Conservation (phyloP, 2,797 vertebrate genomes). For the Esox lucius region DNA sequence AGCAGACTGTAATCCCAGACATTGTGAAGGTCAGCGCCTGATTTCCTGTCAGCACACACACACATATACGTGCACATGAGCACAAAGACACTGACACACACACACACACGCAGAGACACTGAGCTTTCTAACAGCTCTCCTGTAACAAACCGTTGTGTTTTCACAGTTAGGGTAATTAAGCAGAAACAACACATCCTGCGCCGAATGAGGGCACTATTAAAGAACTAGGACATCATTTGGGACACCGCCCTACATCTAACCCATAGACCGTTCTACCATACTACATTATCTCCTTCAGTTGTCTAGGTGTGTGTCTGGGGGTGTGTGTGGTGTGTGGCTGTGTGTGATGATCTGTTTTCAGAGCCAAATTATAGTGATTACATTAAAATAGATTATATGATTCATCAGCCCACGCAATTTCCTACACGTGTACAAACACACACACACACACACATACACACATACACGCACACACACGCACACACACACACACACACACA, state of each 20-base stretch:
- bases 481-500: conserved; percentile 33
- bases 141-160: too few species aligned
- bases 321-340: conserved; percentile 11
- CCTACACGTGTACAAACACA: conserved; percentile 52
- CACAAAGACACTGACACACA: neutral
- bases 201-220: neutral
- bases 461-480: conserved; percentile 39
- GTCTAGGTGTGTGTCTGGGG: neutral
- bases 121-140: neutral
- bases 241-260: neutral
- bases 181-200: too few species aligned
- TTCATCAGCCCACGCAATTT: conserved; percentile 64
- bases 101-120: neutral
- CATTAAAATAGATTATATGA: conserved; percentile 72
- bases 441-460: conserved; percentile 56
- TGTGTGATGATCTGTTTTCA: conserved; percentile 42
- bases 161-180: too few species aligned
- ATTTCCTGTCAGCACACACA: neutral
- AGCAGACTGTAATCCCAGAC: conserved; percentile 10
- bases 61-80: neutral
- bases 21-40: conserved; percentile 51
- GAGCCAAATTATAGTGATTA: conserved; percentile 71
- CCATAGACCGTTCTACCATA: neutral
- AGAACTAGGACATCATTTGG: neutral
- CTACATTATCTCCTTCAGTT: neutral